These are phyloP conservation scores for Cotesia vestalis DNA, from an alignment of 1,140 invertebrate species.

Conservation along the genomic window DNA sequence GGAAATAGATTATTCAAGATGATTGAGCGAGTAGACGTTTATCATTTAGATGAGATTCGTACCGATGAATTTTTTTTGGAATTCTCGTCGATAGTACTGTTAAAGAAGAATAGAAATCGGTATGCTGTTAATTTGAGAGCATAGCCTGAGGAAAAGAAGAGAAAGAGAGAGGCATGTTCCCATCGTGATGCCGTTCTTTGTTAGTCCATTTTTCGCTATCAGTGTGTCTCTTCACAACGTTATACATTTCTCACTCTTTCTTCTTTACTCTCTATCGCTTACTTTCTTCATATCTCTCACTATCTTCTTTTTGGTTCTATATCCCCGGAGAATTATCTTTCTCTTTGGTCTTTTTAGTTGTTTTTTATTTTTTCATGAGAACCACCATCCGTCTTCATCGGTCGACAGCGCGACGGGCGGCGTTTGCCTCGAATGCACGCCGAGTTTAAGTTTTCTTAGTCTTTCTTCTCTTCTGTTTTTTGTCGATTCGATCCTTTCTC, in stretches of 20 bases:
- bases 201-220: slow-evolving; percentile 36
- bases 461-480: slow-evolving; percentile 49
- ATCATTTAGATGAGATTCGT: not conserved
- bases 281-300: slow-evolving; percentile 30
- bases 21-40: not conserved
- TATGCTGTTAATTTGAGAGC: slow-evolving; percentile 66
- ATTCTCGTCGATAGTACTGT: slow-evolving; percentile 18
- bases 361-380: slow-evolving; percentile 43
- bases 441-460: slow-evolving; percentile 61
- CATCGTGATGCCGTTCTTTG: slow-evolving; percentile 37
- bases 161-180: slow-evolving; percentile 50
- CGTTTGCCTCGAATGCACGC: slow-evolving; percentile 67
- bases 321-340: slow-evolving; percentile 36
- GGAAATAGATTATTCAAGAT: slow-evolving; percentile 21
- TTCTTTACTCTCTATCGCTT: slow-evolving; percentile 10
- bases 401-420: slow-evolving; percentile 67
- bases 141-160: slow-evolving; percentile 52
- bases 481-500: slow-evolving; percentile 9
- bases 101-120: slow-evolving; percentile 56
- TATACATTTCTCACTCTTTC: not conserved
- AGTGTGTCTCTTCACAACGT: slow-evolving; percentile 36
- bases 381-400: slow-evolving; percentile 67
- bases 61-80: slow-evolving; percentile 20
- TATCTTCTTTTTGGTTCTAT: slow-evolving; percentile 36
- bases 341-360: slow-evolving; percentile 29